A percentile compares a stretch with the other conserved stretches of the same genome.
Conservation (phyloP, 2,113 vertebrate species). For the Pimephales promelas region DNA sequence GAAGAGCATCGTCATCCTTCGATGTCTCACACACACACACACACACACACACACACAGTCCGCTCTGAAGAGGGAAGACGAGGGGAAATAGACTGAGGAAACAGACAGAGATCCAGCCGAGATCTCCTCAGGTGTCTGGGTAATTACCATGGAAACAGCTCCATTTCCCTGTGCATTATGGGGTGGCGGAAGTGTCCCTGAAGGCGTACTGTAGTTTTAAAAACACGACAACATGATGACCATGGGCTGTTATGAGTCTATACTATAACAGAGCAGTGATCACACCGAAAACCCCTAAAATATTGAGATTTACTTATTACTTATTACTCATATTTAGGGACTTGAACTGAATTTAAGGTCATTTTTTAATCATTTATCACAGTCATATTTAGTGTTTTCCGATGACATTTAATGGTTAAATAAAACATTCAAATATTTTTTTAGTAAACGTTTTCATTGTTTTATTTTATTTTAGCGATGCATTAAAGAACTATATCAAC, state of each 20-base stretch:
- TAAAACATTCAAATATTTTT: neutral
- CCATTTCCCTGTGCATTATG: conserved; percentile 3
- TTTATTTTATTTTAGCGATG: too few relatives aligned
- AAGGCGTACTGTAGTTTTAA: neutral
- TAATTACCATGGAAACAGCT: neutral
- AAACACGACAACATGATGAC: neutral
- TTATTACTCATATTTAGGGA: neutral
- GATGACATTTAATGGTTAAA: neutral
- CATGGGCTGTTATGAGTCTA: neutral
- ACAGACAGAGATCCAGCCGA: neutral
- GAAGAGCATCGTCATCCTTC: neutral
- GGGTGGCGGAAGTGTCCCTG: neutral
- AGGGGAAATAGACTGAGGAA: neutral
- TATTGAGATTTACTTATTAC: neutral
- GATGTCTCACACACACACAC: too few relatives aligned
- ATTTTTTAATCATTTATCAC: neutral
- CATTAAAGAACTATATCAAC: too few relatives aligned
- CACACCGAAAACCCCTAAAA: neutral
- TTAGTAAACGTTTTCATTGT: too few relatives aligned
- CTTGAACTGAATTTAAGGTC: neutral
- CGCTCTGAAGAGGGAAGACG: neutral
- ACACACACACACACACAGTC: too few relatives aligned
- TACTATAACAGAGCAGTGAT: neutral
- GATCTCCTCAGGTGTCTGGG: neutral
- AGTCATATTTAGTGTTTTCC: neutral